Conservation (phyloP, 1,140 invertebrate genomes). For the Mesaphorura yosii region DNA sequence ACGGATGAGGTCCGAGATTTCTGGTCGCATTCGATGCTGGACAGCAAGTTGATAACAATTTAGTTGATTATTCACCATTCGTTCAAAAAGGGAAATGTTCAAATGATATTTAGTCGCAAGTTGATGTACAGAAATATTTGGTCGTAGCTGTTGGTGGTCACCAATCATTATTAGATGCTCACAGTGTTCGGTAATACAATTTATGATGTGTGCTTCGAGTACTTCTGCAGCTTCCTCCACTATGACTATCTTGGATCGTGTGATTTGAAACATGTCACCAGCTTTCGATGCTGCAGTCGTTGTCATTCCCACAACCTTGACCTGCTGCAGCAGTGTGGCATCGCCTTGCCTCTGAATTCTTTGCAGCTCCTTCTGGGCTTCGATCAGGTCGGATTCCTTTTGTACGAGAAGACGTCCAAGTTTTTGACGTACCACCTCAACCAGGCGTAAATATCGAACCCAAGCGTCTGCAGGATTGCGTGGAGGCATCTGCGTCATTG, state of each 20-base stretch:
- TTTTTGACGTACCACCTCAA: conserved; percentile 1
- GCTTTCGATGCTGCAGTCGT: conserved; percentile 44
- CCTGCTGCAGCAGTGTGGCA: background rate
- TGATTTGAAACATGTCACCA: conserved; percentile 33
- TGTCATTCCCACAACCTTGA: conserved; percentile 36
- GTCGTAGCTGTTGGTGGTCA: conserved; percentile 39
- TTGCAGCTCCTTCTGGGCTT: conserved; percentile 3
- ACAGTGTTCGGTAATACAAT: conserved; percentile 53
- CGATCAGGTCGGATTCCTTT: conserved; percentile 1
- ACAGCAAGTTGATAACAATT: conserved; percentile 16
- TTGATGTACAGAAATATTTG: conserved; percentile 34
- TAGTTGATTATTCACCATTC: conserved; percentile 35
- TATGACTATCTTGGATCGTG: conserved; percentile 45
- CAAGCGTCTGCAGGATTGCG: conserved; percentile 1
- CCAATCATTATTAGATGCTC: conserved; percentile 71
- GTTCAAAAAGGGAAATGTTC: conserved; percentile 37
- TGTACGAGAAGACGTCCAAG: background rate
- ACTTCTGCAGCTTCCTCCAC: conserved; percentile 80
- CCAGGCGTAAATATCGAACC: conserved; percentile 20
- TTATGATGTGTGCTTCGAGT: conserved; percentile 61
- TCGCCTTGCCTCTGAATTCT: conserved; percentile 1
- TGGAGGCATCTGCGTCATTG: too few relatives aligned
- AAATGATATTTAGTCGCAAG: conserved; percentile 35
- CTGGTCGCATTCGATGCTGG: conserved; percentile 32
- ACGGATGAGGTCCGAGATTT: conserved; percentile 29